Base-by-base conservation (phyloP, 2,113 vertebrate species). In the Coracopsis vasa region DNA sequence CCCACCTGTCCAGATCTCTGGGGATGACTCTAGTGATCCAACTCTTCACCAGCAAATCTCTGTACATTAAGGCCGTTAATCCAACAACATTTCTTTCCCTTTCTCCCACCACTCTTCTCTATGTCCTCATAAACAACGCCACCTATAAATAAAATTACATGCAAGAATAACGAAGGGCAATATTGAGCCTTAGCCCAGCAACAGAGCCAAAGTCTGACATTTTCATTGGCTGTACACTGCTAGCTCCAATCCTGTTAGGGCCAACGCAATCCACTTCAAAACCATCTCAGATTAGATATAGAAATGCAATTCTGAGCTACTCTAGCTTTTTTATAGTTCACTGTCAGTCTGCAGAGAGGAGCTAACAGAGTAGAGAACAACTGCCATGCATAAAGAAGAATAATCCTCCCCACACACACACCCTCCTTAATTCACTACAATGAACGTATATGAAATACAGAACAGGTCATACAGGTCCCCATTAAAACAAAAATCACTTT, bases 81-180 rank as follows among this genome's bases (percentile, higher is more conserved):
- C 48, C 48, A 80, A 48, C 15, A 56, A 18, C 18, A n/a, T 70
- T 56, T 53, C n/a, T 24, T n/a, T 64, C 58, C 18, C 60, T 17
- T 29, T 37, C 60, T 51, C 70, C 29, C 21, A 48, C 23, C 16
- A 24, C 31, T 51, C 48, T 54, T 48, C 47, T 51, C 23, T 20
- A 9, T 19, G 23, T 33, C 47, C 60, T 78, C 58, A 78, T 9
- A 88, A 74, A 93, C 24, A 94, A 64, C 31, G 37, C 4, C 48
- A 92, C 53, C 79, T 58, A 85, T 91, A 95, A 91, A 45, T 53
- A 91, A 92, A 87, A 33, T 13, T 1, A 25, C 31, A 33, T 21
- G 27, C 37, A 72, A 91, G 56, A 74, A 44, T 35, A 87, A 65
- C 20, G 28, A 51, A 84, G 53, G 28, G 31, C 39, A 94, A 53